A percentile compares a stretch with the other conserved stretches of the same genome.
These are phyloP conservation scores for Lasioglossum pauxillum DNA, from an alignment of 2,888 invertebrate species.

Conservation along the genomic window DNA sequence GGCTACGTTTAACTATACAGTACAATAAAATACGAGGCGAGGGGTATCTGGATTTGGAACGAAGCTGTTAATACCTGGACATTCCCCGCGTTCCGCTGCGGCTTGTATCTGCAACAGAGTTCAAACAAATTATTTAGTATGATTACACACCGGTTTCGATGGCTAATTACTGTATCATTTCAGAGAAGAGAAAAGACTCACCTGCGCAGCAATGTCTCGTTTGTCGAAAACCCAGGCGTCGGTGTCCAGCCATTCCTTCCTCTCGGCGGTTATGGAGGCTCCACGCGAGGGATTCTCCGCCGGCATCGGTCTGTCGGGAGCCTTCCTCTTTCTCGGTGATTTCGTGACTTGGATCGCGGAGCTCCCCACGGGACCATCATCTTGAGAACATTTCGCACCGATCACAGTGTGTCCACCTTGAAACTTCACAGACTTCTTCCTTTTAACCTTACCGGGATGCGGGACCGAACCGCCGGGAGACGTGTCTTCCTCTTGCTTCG, in stretches of 20 bases:
- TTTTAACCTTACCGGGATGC: conserved; percentile 55
- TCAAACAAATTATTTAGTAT: conserved; percentile 22
- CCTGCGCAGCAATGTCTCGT: conserved; percentile 60
- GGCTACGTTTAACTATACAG: conserved; percentile 76
- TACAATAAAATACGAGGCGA: conserved; percentile 82
- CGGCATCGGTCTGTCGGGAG: conserved; percentile 66
- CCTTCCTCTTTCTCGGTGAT: conserved; percentile 59
- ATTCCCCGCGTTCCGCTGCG: conserved; percentile 45
- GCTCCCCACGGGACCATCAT: conserved; percentile 45
- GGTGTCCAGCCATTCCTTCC: conserved; percentile 27
- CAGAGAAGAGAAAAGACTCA: conserved; percentile 24
- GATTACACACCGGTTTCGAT: not conserved
- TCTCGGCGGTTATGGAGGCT: conserved; percentile 6
- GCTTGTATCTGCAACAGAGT: conserved; percentile 53
- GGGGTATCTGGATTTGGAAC: conserved; percentile 77
- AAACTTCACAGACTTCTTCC: conserved; percentile 79
- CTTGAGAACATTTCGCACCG: conserved; percentile 48
- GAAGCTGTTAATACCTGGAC: conserved; percentile 81
- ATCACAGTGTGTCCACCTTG: conserved; percentile 68
- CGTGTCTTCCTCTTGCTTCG: not conserved
- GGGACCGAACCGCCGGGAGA: not conserved
- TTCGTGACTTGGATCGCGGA: conserved; percentile 21
- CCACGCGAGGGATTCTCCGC: conserved; percentile 5
- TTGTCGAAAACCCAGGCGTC: conserved; percentile 29
- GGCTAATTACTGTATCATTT: not conserved